Evolutionary conservation across 2,797 vertebrate genomes (phyloP).

Genomic region (Aeoliscus strigatus): DNA sequence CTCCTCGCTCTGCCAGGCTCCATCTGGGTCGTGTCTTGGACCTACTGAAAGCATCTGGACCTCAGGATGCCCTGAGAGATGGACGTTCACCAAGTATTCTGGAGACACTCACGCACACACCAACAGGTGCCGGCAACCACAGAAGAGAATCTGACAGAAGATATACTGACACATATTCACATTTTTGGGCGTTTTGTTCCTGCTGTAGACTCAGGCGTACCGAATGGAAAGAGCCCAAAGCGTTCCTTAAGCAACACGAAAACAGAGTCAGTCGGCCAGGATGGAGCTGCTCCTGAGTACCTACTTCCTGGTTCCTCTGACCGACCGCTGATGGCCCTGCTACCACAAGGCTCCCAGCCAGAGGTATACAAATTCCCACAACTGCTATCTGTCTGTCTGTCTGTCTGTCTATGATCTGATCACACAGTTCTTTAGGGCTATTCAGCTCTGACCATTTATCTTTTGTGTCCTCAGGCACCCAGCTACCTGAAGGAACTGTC

Average conservation of each 20-base stretch:
- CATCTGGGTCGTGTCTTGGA: constrained; percentile 78
- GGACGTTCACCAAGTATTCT: constrained; percentile 76
- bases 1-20: constrained; percentile 63
- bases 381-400: no score
- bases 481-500: constrained; percentile 74
- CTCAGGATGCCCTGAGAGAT: constrained; percentile 75
- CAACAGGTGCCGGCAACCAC: constrained; percentile 53
- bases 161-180: no score
- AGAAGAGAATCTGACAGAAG: no score
- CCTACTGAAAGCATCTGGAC: constrained; percentile 69
- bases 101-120: constrained; percentile 69
- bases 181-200: no score
- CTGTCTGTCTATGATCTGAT: no score
- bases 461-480: constrained; percentile 52
- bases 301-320: constrained; percentile 78
- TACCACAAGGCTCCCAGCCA: constrained; percentile 70
- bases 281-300: constrained; percentile 74
- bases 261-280: constrained; percentile 63
- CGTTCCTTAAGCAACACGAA: constrained; percentile 72
- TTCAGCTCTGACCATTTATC: constrained; percentile 2
- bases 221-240: constrained; percentile 69
- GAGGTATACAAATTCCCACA: constrained; percentile 59
- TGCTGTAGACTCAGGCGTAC: constrained; percentile 51
- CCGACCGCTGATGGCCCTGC: constrained; percentile 73
- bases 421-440: neutral